Evolutionary conservation across 2,888 invertebrate species (phyloP), one percentile per base, ranked within the genome.

Genomic region (Acronicta leporina): DNA sequence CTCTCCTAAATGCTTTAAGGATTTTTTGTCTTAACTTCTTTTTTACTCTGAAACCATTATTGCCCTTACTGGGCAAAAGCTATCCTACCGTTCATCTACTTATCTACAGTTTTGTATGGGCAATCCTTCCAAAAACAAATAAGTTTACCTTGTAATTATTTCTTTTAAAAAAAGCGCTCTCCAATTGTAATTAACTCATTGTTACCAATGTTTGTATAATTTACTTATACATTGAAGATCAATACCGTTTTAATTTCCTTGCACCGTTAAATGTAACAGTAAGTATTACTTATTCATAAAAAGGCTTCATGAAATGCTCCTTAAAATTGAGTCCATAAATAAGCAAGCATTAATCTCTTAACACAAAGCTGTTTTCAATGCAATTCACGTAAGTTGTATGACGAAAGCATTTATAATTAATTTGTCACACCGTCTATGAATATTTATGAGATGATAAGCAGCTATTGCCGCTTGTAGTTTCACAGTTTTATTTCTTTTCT

Each of bases 381-480:
- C 40, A 46, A 40, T 66, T 27, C 15, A 20, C n/a, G 35, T 33
- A 38, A 47, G 16, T 0, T 27, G 6, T 61, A 60, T 44, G 40
- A 51, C 50, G 53, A 51, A 67, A 50, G 43, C 35, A 42, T 47
- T 41, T 27, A 38, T 40, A 48, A 61, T 68, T 40, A 48, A 61
- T 68, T 56, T 49, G 63, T 20, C 43, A 73, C 52, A 73, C 52
- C 35, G 15, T 52, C 25, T 46, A 8, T 15, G 40, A 35, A 43
- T 68, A 45, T 51, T 4, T 45, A 41, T 46, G 20, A n/a, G n/a
- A n/a, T 52, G 49, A 68, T 63, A 68, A 50, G 51, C 15, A 30
- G 20, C 68, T 51, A 42, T 30, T 38, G 9, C 9, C 15, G n/a
- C 27, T 46, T 25, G 30, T 49, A 43, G 45, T 57, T 25, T 71